A percentile compares a stretch with the other conserved stretches of the same genome.
phyloP scores from a whole-genome alignment of 64 coral and sea anemone genomes.

The Stichodactyla helianthus region DNA sequence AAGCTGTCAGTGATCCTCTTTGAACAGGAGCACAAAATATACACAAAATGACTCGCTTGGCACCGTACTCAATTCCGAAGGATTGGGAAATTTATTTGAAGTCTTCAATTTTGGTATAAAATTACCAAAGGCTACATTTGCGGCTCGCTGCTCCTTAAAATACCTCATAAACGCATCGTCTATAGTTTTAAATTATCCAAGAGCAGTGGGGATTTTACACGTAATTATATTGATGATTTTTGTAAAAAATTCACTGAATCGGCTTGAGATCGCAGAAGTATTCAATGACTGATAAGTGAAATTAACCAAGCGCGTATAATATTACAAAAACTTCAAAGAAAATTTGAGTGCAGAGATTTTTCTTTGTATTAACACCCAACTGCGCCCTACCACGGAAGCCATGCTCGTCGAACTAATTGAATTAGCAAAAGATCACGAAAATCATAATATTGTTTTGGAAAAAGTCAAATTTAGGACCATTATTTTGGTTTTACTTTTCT shows the following conservation, averaged over 20 bases:
- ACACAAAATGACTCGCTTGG: background rate
- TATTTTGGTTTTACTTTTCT: background rate
- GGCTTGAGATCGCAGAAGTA: background rate
- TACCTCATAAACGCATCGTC: background rate
- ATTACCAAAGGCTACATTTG: background rate
- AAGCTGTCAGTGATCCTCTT: background rate
- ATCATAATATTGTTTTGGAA: background rate
- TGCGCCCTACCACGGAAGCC: background rate
- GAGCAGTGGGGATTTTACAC: background rate
- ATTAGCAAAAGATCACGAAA: constrained; percentile 15
- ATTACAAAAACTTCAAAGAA: background rate
- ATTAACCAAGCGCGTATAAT: background rate
- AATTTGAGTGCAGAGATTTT: background rate
- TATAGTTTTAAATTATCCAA: background rate
- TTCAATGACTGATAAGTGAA: background rate
- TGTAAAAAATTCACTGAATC: background rate
- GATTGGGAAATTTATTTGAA: background rate
- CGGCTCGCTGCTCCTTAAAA: background rate
- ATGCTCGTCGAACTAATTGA: background rate
- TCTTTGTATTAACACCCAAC: background rate
- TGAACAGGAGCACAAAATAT: background rate
- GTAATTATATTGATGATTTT: background rate
- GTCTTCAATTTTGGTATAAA: background rate
- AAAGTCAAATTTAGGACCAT: background rate
- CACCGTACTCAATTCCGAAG: background rate